Evolutionary conservation across 2,888 invertebrate species (phyloP).

Genomic region (Lepeophtheirus nordmannii): DNA sequence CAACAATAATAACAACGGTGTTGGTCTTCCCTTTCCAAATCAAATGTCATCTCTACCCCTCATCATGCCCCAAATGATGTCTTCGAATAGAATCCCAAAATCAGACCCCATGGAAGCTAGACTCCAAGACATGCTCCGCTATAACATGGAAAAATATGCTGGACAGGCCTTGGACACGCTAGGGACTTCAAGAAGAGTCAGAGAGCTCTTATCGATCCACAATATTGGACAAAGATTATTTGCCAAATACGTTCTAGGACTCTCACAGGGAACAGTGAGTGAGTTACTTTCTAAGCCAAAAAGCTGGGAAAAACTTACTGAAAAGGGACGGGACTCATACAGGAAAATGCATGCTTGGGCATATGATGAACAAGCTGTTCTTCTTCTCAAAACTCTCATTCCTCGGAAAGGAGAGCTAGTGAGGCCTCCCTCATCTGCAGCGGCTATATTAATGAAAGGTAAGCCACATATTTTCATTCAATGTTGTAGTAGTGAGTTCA

Average conservation of each 20-base stretch:
- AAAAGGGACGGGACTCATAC: conserved; percentile 97
- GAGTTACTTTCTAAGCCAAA: conserved; percentile 96
- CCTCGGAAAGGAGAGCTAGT: conserved; percentile 78
- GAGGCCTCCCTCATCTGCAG: not conserved
- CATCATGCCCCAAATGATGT: conserved; percentile 7
- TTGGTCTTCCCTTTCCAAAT: not conserved
- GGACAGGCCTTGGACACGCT: conserved; percentile 86
- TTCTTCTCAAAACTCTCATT: conserved; percentile 91
- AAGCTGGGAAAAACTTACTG: conserved; percentile 98
- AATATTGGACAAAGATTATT: conserved; percentile 97
- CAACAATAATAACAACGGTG: too few relatives aligned
- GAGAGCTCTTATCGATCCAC: conserved; percentile 84
- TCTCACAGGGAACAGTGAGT: conserved; percentile 93
- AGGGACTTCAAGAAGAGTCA: conserved; percentile 64
- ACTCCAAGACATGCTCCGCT: conserved; percentile 77
- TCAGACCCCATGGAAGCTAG: conserved; percentile 85
- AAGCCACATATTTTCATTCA: conserved; percentile 11
- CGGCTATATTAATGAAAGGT: conserved; percentile 17
- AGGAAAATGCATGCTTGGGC: conserved; percentile 99
- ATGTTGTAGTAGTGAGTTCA: not conserved
- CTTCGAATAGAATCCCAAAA: conserved; percentile 54
- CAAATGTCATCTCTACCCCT: conserved; percentile 11
- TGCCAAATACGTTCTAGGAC: conserved; percentile 91
- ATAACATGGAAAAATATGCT: conserved; percentile 90
- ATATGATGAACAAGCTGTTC: conserved; percentile 87